These are phyloP conservation scores for Chlorops oryzae DNA, from an alignment of 1,140 invertebrate species.

Conservation along the genomic window DNA sequence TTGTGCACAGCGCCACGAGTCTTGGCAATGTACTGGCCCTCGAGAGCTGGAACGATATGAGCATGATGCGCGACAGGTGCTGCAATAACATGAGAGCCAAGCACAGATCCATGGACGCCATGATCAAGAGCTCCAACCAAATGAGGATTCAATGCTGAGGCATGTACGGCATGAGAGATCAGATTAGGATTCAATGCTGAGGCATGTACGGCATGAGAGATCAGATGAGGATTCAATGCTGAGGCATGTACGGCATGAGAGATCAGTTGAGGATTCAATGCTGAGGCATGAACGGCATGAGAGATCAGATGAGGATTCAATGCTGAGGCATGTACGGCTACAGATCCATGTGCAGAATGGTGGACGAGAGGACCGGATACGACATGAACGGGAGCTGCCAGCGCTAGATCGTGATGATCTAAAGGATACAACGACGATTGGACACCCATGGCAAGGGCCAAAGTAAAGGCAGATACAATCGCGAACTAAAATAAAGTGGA, in stretches of 20 bases:
- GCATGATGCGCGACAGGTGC: conserved; percentile 28
- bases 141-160: too few species aligned
- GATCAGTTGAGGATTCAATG: background rate
- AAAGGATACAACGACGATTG: conserved; percentile 41
- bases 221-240: too few species aligned
- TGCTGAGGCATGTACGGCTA: conserved; percentile 21
- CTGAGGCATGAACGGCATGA: background rate
- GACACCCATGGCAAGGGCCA: conserved; percentile 45
- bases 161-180: too few species aligned
- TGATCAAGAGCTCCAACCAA: too few species aligned
- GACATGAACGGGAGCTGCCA: conserved; percentile 32
- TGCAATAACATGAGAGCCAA: conserved; percentile 27
- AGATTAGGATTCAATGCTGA: too few species aligned
- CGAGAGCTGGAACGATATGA: conserved; percentile 14
- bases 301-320: background rate
- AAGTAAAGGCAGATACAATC: conserved; percentile 30
- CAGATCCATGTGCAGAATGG: conserved; percentile 16
- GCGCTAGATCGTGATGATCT: too few species aligned
- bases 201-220: too few species aligned
- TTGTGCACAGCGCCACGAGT: conserved; percentile 51
- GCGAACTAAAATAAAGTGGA: conserved; percentile 29
- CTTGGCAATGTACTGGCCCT: conserved; percentile 49
- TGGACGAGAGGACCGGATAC: conserved; percentile 34
- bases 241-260: too few species aligned
- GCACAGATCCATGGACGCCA: conserved; percentile 10